Conservation (phyloP, 2,113 vertebrate genomes). For the Zapornia atra region DNA sequence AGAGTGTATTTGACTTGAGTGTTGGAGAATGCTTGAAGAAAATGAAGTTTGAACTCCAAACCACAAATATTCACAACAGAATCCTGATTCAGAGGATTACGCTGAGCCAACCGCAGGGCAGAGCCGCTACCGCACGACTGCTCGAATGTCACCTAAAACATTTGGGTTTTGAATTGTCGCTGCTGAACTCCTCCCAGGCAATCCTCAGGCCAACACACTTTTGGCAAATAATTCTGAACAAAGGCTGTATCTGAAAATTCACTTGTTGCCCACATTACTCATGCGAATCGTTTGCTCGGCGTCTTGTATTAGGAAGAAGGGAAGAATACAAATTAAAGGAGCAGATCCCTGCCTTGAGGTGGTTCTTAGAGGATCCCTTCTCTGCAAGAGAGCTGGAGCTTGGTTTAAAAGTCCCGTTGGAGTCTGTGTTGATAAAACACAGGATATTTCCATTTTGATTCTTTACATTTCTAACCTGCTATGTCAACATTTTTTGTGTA, state of each 20-base stretch:
- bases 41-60: slow-evolving; percentile 24
- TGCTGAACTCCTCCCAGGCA: background rate
- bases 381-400: background rate
- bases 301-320: background rate
- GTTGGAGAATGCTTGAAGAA: background rate
- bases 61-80: slow-evolving; percentile 44
- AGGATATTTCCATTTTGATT: background rate
- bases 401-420: background rate
- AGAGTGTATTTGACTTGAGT: background rate
- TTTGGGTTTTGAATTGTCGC: background rate
- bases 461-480: background rate
- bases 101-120: background rate
- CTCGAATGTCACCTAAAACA: background rate
- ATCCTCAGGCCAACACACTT: rapidly evolving
- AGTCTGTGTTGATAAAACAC: background rate
- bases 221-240: background rate
- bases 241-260: background rate
- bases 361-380: background rate
- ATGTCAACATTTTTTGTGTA: background rate
- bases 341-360: background rate
- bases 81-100: background rate
- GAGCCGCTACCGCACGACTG: background rate
- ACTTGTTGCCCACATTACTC: background rate
- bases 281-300: rapidly evolving
- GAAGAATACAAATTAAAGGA: background rate